A percentile compares a stretch with the other conserved stretches of the same genome.
phyloP scores from a whole-genome alignment of 2,797 vertebrate genomes.

The Calcarius lapponicus region DNA sequence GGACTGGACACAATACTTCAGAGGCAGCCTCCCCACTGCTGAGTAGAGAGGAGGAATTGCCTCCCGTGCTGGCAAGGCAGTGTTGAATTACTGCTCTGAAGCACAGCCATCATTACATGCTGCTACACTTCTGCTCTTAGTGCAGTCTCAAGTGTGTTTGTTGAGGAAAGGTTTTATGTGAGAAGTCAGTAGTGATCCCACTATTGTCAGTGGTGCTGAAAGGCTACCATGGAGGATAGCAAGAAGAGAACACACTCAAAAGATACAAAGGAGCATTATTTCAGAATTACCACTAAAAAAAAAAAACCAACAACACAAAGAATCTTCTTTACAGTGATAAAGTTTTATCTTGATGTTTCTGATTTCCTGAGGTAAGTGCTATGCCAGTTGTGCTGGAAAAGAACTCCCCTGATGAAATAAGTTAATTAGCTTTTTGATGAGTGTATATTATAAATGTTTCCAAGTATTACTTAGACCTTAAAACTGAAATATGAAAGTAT shows the following conservation, averaged over 20 bases:
- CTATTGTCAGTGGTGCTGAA: not conserved
- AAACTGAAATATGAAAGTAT: not conserved
- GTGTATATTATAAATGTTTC: not conserved
- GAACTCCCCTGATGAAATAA: not conserved
- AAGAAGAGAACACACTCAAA: not conserved
- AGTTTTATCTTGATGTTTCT: not conserved
- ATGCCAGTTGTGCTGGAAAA: not conserved
- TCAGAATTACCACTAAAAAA: not conserved
- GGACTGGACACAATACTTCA: not conserved
- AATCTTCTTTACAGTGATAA: not conserved
- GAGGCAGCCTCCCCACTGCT: not conserved
- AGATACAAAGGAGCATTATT: not conserved
- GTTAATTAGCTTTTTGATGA: not conserved
- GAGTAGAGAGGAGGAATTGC: not conserved
- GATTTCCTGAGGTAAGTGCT: not conserved
- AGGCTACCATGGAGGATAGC: not conserved
- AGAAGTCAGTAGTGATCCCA: not conserved
- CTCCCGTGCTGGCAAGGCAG: not conserved
- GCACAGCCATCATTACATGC: not conserved
- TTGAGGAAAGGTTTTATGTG: not conserved
- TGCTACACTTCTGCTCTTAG: not conserved
- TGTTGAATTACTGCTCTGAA: not conserved
- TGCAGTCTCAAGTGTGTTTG: not conserved
- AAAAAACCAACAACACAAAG: not conserved
- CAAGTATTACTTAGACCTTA: not conserved